Evolutionary conservation across 2,888 invertebrate genomes (phyloP), one percentile per base, ranked within the genome.

Genomic region (Strigamia transsilvanica): DNA sequence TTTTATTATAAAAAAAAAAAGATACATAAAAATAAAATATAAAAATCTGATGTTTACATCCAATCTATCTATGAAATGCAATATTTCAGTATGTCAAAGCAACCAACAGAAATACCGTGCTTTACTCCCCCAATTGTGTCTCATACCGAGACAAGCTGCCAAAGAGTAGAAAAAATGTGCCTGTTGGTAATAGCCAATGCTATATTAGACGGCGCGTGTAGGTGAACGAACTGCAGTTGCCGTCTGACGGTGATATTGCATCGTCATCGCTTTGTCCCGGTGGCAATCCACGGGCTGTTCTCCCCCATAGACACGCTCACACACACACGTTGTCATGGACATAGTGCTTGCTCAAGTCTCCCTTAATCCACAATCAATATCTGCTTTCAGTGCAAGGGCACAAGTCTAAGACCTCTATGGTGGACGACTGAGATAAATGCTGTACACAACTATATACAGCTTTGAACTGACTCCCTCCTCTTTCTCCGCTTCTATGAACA

Each of bases 321-420:
- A 61, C 61, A 61, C 61, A 61, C 61, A 61, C 61, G 61, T 61
- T 61, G 61, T 61, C 61, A 61, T 23, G 61, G 61, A 7, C 61
- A 61, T 61, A 61, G 61, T 61, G 61, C 61, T 61, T 61, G 61
- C 61, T 61, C 61, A 61, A 61, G 61, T n/a, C 61, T 61, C 61
- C 61, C 61, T 61, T 61, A 61, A 61, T 61, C 61, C 61, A 61
- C 61, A 61, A 61, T 61, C 61, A 61, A 61, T 61, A 61, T 61
- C 61, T 61, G 61, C 61, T 61, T 61, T 61, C 61, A 61, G 61
- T 61, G 61, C 61, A 61, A 61, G 61, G 61, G 61, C 61, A 61
- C 61, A 23, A 61, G 61, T 23, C 61, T 61, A 61, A 61, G 61
- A 61, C 61, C 61, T 23, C 61, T 61, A 18, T 61, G 61, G 61